Conservation (phyloP, 2,888 invertebrate genomes). For the Ochlodes sylvanus region DNA sequence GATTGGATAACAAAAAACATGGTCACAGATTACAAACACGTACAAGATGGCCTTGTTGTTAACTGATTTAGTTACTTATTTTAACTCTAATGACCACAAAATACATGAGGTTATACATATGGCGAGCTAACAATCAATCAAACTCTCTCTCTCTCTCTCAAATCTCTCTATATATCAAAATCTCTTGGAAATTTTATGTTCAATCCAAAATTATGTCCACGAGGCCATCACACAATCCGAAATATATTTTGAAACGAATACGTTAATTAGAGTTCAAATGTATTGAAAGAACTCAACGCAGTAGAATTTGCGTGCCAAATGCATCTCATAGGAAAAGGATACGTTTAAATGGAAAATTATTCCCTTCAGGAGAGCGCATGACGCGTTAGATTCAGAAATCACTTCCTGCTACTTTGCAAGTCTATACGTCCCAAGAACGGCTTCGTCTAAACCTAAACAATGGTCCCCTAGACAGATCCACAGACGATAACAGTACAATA, state of each 20-base stretch:
- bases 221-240: too few relatives aligned
- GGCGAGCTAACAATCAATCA: too few relatives aligned
- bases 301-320: background rate
- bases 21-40: too few relatives aligned
- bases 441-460: conserved; percentile 35
- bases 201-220: too few relatives aligned
- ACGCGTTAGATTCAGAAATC: conserved; percentile 23
- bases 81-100: too few relatives aligned
- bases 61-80: too few relatives aligned
- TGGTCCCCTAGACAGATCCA: conserved; percentile 33
- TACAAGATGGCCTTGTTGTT: too few relatives aligned
- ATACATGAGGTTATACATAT: too few relatives aligned
- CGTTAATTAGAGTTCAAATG: background rate
- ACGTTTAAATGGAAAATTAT: conserved; percentile 18
- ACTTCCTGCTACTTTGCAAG: conserved; percentile 35
- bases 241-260: background rate
- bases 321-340: background rate
- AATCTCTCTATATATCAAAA: too few relatives aligned
- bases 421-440: conserved; percentile 22
- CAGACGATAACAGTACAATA: conserved; percentile 30
- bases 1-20: too few relatives aligned
- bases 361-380: conserved; percentile 20
- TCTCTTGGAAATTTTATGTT: too few relatives aligned
- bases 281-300: background rate
- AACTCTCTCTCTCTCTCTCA: too few relatives aligned